Percentiles rank a stretch among this genome's conserved stretches.
Conservation (phyloP, 2,113 vertebrate species). For the Psittacus erithacus region DNA sequence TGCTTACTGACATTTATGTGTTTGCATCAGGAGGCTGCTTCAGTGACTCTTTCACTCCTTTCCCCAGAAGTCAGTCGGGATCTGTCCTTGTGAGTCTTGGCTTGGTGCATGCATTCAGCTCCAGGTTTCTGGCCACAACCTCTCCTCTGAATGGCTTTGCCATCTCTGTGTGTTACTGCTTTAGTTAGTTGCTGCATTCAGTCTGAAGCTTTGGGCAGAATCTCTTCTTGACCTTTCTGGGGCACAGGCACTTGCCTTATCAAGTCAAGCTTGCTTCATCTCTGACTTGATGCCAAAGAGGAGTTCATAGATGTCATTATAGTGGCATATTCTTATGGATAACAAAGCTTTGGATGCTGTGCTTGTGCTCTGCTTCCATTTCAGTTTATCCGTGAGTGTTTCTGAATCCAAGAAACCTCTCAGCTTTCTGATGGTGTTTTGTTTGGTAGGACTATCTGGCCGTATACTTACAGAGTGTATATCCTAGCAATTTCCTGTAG, state of each 20-base stretch:
- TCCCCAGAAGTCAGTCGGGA: not conserved
- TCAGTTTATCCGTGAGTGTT: not conserved
- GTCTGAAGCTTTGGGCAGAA: not conserved
- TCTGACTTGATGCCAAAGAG: not conserved
- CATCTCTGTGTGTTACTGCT: not conserved
- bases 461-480: accelerated
- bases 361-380: not conserved
- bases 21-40: not conserved
- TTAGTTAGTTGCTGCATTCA: not conserved
- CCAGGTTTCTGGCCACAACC: not conserved
- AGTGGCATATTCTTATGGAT: not conserved
- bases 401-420: not conserved
- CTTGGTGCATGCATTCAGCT: not conserved
- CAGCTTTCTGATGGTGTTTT: not conserved
- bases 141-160: not conserved
- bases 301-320: not conserved
- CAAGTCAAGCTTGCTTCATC: not conserved
- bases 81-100: not conserved
- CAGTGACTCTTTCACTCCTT: not conserved
- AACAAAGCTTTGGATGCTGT: not conserved
- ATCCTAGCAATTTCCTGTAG: not conserved
- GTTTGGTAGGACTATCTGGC: not conserved
- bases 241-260: not conserved
- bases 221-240: not conserved
- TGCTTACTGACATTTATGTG: constrained; percentile 36